Evolutionary conservation across 2,888 invertebrate species (phyloP), one percentile per base, ranked within the genome.

Genomic region (Oscheius onirici): DNA sequence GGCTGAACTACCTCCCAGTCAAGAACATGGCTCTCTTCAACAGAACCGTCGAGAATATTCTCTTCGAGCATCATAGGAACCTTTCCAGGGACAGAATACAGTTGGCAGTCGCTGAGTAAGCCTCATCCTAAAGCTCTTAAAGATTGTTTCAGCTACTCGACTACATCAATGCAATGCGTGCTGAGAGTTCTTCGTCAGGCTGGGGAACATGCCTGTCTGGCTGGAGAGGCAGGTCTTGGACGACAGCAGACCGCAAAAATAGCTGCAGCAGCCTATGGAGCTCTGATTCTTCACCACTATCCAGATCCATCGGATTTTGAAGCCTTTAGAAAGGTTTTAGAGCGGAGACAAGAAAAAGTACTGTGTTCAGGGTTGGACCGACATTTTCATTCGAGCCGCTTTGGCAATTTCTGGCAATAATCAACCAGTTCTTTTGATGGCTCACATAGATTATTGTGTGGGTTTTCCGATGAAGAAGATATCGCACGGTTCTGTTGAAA

Each of bases 61-160:
- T 82, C 17, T 83, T 84, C 69, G 83, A 83, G 52, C 77, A 81
- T 63, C 78, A 78, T 41, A 58, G 78, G 28, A 80, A 82, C 44
- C 81, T 81, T 70, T 73, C 75, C 15, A 78, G 77, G 24, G 79
- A 73, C 63, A 67, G 75, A 10, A 77, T 83, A n/a, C 70, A 79
- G 17, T 51, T 83, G 41, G 77, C 78, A 40, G 65, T 83, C 3
- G 80, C 80, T 26, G 78, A 82, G 80, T 79, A 43, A 28, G 58
- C 11, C 13, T 43, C 43, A 43, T 8, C 13, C 13, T 13, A 20
- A 46, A 46, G 46, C 13, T 13, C 5, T 46, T 46, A 5, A 46
- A 3, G 3, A 3, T 5, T 20, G n/a, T 44, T 76, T 40, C 49
- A 78, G 81, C 40, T 74, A 49, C 40, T 65, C 69, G 6, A 71